Conservation (phyloP, 2,113 vertebrate species). For the Hemichromis elongatus region DNA sequence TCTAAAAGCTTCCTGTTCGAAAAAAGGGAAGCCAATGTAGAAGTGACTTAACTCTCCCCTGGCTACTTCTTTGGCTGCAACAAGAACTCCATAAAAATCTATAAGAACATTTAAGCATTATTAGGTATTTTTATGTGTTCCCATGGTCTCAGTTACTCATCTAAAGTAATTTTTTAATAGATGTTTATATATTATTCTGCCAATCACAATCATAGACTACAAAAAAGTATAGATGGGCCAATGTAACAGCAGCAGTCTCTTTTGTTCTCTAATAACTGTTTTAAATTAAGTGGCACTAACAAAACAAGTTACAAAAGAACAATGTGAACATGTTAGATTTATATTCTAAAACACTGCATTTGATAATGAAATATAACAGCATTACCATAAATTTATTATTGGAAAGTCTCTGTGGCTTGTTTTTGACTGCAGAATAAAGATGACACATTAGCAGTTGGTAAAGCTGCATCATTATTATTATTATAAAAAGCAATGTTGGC, state of each 20-base stretch:
- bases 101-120: neutral
- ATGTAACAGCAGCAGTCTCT: neutral
- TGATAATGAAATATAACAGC: neutral
- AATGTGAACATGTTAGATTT: neutral
- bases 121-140: neutral
- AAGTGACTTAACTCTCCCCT: neutral
- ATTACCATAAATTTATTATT: neutral
- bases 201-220: neutral
- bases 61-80: neutral
- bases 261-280: neutral
- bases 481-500: neutral
- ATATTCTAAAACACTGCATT: neutral
- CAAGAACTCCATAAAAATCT: neutral
- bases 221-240: neutral
- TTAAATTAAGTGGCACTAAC: neutral
- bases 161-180: neutral
- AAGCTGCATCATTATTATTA: neutral
- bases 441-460: accelerated
- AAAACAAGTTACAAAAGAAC: neutral
- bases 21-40: neutral
- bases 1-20: neutral
- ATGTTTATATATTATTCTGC: neutral
- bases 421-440: neutral
- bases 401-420: neutral
- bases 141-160: neutral